Evolutionary conservation across 2,888 invertebrate genomes (phyloP), one percentile per base, ranked within the genome.

Genomic region (Elmis aenea): DNA sequence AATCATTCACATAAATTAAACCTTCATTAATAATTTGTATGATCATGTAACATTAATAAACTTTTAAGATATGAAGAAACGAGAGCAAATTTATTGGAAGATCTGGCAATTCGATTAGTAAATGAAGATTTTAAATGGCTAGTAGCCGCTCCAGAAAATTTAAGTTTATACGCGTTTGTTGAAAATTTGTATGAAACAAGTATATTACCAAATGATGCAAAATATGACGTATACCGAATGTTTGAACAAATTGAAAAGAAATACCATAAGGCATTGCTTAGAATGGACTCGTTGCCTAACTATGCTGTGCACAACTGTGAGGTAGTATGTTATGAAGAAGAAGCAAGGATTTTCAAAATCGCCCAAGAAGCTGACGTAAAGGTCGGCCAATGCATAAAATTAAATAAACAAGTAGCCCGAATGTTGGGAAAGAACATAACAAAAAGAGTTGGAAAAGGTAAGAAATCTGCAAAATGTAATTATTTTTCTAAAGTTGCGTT

Each of bases 121-220:
- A 63, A 74, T 39, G 73, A 73, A 1, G 61, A 73, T 25, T 80
- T 81, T 57, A 75, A 73, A 37, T 66, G 73, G 9, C 62, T 73
- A 18, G 69, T 79, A 1, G 74, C 74, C 32, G 70, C 75, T 6
- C 67, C 70, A 18, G 72, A 75, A 5, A 72, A 77, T 16, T 61
- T 81, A 12, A 74, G 75, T 55, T 59, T 81, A 20, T 64, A 70
- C 42, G 67, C 76, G 4, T 76, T 76, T 55, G 70, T 83, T 33
- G 77, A 81, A 55, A 81, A 79, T 55, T 73, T 78, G 15, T 82
- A 75, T 56, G 78, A 80, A 59, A 72, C 70, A 26, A 66, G 79
- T 23, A 68, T 76, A 13, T 71, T 67, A 1, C 72, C 77, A 6
- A 79, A 75, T 53, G 76, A 79, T 22, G 71, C 74, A 3, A 75